A percentile compares a stretch with the other conserved stretches of the same genome.
phyloP scores from a whole-genome alignment of 1,140 invertebrate genomes.

The Aricia agestis region DNA sequence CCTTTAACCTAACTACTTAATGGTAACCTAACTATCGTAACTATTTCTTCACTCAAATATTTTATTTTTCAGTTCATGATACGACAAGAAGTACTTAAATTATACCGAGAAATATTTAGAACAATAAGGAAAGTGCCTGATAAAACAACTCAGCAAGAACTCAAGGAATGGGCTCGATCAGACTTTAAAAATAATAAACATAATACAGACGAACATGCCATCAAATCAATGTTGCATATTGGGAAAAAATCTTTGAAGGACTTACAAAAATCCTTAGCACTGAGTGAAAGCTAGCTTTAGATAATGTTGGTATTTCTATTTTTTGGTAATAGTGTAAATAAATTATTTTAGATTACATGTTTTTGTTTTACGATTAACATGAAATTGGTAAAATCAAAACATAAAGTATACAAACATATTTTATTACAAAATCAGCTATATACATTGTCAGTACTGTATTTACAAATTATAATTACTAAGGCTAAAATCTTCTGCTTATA shows the following conservation, averaged over 20 bases:
- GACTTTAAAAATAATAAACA: constrained; percentile 84
- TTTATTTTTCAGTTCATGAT: constrained; percentile 81
- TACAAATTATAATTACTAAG: constrained; percentile 8
- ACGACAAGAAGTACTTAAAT: constrained; percentile 84
- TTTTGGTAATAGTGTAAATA: not conserved
- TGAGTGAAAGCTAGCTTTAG: constrained; percentile 61
- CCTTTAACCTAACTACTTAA: too few relatives aligned
- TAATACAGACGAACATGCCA: constrained; percentile 81
- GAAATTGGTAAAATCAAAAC: not conserved
- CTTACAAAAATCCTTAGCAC: constrained; percentile 79
- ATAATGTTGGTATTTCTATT: not conserved
- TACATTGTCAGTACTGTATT: constrained; percentile 17
- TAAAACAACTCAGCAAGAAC: constrained; percentile 77
- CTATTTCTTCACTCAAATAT: too few relatives aligned
- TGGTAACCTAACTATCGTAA: too few relatives aligned
- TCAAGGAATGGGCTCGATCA: constrained; percentile 81
- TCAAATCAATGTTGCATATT: constrained; percentile 83
- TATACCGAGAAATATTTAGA: constrained; percentile 84
- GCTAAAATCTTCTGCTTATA: not conserved
- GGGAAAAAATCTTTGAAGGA: constrained; percentile 82
- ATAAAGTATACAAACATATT: constrained; percentile 6
- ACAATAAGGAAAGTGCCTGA: constrained; percentile 81
- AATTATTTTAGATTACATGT: not conserved
- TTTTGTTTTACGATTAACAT: not conserved
- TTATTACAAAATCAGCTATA: constrained; percentile 12